These are phyloP conservation scores for Phalacrocorax brasilianus DNA, from an alignment of 2,113 vertebrate genomes.

Conservation along the genomic window DNA sequence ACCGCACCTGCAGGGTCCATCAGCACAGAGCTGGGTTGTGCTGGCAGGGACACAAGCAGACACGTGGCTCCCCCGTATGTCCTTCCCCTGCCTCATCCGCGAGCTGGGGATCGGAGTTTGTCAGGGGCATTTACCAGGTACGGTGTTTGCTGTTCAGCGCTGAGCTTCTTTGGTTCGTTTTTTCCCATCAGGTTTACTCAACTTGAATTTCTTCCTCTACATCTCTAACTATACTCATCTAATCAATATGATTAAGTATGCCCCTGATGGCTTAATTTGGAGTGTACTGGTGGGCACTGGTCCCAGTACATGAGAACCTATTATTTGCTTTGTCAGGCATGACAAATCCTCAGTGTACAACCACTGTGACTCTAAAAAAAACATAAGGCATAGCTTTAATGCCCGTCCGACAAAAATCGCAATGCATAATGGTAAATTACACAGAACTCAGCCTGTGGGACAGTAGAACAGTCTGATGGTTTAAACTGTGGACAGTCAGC, in stretches of 20 bases:
- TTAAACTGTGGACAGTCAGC: neutral
- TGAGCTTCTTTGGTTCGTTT: accelerated
- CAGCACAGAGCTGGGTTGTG: neutral
- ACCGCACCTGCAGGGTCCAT: neutral
- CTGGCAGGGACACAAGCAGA: neutral
- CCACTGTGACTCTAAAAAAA: neutral
- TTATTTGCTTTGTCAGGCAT: neutral
- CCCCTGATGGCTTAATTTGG: neutral
- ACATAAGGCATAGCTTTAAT: neutral
- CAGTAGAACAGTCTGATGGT: neutral
- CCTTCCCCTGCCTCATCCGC: neutral
- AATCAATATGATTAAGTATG: neutral
- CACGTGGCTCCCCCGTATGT: accelerated
- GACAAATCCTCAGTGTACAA: neutral
- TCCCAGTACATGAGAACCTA: neutral
- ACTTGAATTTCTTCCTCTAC: neutral
- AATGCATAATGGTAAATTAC: neutral
- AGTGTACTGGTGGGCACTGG: neutral
- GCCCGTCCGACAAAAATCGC: neutral
- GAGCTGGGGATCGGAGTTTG: neutral
- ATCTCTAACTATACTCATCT: neutral
- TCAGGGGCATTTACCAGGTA: neutral
- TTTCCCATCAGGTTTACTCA: neutral
- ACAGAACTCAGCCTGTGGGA: neutral
- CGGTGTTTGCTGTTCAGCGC: neutral